A percentile compares a stretch with the other conserved stretches of the same genome.
Evolutionary conservation across 2,113 vertebrate species (phyloP).

Genomic region (Pycnonotus jocosus): DNA sequence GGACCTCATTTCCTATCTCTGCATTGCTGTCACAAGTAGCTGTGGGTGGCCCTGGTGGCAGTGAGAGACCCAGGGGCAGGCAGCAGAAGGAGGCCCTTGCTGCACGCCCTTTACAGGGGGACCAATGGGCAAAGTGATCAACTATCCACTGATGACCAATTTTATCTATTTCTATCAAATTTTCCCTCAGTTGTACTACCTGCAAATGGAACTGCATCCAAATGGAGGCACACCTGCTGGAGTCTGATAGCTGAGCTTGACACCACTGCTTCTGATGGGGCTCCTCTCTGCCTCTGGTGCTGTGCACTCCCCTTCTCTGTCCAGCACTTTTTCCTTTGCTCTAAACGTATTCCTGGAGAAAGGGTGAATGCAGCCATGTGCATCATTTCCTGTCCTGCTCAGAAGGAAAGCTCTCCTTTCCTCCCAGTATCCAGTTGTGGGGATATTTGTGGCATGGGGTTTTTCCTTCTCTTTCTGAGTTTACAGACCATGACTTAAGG

Average conservation of each 20-base stretch:
- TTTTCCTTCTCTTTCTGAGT: not conserved
- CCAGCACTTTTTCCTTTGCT: not conserved
- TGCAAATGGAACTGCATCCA: not conserved
- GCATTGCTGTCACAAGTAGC: not conserved
- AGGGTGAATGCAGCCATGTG: accelerated
- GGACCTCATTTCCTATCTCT: not conserved
- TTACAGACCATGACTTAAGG: not conserved
- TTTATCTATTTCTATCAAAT: not conserved
- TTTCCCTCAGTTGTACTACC: not conserved
- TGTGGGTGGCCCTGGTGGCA: not conserved
- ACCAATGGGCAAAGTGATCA: not conserved
- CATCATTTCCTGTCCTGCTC: not conserved
- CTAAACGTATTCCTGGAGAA: not conserved
- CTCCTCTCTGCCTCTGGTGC: not conserved
- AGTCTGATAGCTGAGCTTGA: not conserved
- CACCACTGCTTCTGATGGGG: not conserved
- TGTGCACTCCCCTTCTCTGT: not conserved
- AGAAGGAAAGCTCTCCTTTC: not conserved
- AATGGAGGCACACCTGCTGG: not conserved
- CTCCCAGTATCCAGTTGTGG: not conserved
- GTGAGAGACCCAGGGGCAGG: not conserved
- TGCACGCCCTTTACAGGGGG: accelerated
- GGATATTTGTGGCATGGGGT: accelerated
- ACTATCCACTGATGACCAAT: not conserved
- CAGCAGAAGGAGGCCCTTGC: not conserved